These are phyloP conservation scores for Ladona fulva DNA, from an alignment of 1,140 invertebrate species.

Conservation along the genomic window DNA sequence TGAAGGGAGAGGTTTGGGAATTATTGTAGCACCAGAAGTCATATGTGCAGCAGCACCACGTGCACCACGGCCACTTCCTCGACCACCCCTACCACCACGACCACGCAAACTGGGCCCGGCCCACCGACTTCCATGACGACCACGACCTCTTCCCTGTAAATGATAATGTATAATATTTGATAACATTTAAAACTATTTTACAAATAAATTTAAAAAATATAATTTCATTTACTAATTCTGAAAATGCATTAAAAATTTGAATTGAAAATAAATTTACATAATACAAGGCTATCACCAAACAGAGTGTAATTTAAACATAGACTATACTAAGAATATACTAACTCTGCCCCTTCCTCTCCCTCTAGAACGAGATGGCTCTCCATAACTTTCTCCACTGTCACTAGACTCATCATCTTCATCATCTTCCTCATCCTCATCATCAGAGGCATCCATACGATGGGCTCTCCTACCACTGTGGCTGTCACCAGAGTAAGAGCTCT, in stretches of 20 bases:
- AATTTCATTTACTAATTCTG: no score
- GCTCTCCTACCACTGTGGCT: not conserved
- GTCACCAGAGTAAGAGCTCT: slow-evolving; percentile 28
- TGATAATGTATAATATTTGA: no score
- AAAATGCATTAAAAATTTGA: no score
- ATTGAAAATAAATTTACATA: no score
- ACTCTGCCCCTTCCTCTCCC: not conserved
- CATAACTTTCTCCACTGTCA: not conserved
- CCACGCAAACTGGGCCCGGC: not conserved
- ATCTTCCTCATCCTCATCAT: slow-evolving; percentile 16
- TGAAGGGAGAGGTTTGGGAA: not conserved
- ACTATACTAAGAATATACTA: not conserved
- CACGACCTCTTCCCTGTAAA: not conserved
- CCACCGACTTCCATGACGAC: not conserved
- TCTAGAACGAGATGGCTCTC: not conserved
- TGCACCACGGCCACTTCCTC: not conserved
- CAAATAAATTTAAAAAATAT: no score
- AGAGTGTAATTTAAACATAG: no score
- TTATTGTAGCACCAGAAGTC: not conserved
- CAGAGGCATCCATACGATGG: not conserved
- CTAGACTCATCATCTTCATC: slow-evolving; percentile 15
- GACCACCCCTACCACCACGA: slow-evolving; percentile 1
- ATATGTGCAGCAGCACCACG: not conserved
- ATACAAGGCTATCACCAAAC: no score
- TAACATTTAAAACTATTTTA: no score